phyloP scores from a whole-genome alignment of 2,113 vertebrate species.

The Halichoerus grypus region DNA sequence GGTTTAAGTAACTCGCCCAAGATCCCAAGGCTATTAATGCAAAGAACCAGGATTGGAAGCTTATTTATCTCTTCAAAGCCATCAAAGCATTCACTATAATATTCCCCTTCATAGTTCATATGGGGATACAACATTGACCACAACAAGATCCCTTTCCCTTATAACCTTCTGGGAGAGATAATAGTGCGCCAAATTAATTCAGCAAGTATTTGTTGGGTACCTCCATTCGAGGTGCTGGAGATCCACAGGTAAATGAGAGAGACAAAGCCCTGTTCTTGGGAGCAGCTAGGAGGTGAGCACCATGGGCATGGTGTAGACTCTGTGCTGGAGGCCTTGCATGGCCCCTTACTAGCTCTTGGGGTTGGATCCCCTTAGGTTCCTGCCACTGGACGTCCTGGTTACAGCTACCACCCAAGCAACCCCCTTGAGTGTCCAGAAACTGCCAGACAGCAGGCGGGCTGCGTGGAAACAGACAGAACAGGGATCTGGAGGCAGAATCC shows the following conservation, averaged over 20 bases:
- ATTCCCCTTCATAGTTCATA: not conserved
- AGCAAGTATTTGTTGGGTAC: not conserved
- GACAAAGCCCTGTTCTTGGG: not conserved
- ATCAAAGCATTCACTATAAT: not conserved
- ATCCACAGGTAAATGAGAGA: not conserved
- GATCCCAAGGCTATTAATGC: not conserved
- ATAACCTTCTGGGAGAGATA: not conserved
- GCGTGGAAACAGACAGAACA: not conserved
- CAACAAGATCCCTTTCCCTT: not conserved
- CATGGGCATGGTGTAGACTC: fast-evolving
- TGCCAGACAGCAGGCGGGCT: not conserved
- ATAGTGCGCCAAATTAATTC: not conserved
- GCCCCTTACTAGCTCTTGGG: not conserved
- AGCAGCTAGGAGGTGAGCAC: fast-evolving
- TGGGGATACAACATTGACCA: not conserved
- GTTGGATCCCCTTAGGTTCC: too few species aligned
- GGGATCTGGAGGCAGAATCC: not conserved
- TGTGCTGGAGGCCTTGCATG: not conserved
- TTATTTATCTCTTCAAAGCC: not conserved
- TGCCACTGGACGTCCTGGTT: not conserved
- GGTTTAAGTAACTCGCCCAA: not conserved
- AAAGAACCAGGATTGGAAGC: not conserved
- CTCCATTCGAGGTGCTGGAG: not conserved
- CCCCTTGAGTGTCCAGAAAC: not conserved
- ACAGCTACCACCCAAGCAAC: not conserved